Conservation (phyloP, 2,113 vertebrate genomes). For the Platycercus adscitus region DNA sequence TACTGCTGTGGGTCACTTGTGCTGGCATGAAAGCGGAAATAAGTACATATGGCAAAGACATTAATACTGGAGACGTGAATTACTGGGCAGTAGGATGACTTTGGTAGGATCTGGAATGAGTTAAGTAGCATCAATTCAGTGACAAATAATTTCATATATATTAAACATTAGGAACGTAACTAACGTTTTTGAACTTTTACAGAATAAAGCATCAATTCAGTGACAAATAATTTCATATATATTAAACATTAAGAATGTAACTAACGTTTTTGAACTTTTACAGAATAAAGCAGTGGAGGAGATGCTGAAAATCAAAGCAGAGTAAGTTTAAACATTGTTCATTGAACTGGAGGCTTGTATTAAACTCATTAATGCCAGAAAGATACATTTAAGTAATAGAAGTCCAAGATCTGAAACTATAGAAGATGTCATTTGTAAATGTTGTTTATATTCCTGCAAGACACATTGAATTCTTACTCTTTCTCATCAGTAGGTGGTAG, state of each 20-base stretch:
- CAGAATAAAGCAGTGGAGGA: slow-evolving; percentile 78
- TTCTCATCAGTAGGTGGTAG: slow-evolving; percentile 50
- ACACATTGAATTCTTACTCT: not conserved
- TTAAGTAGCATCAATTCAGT: not conserved
- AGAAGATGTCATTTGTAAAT: not conserved
- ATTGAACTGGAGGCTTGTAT: not conserved
- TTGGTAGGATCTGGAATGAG: not conserved
- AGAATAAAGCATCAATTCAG: slow-evolving; percentile 64
- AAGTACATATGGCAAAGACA: not conserved
- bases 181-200: slow-evolving; percentile 23
- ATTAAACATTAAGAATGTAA: not conserved
- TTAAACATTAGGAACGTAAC: not conserved
- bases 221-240: not conserved
- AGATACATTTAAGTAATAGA: not conserved
- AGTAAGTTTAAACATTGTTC: slow-evolving; percentile 77
- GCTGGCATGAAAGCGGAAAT: not conserved
- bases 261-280: slow-evolving; percentile 19
- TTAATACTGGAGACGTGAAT: not conserved
- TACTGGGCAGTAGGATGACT: not conserved
- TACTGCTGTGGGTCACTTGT: not conserved
- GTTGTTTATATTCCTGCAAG: not conserved
- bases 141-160: not conserved
- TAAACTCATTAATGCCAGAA: not conserved
- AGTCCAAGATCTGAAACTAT: not conserved
- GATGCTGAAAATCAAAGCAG: slow-evolving; percentile 80